phyloP scores from a whole-genome alignment of 2,888 invertebrate species.

The Drosophila limbata region DNA sequence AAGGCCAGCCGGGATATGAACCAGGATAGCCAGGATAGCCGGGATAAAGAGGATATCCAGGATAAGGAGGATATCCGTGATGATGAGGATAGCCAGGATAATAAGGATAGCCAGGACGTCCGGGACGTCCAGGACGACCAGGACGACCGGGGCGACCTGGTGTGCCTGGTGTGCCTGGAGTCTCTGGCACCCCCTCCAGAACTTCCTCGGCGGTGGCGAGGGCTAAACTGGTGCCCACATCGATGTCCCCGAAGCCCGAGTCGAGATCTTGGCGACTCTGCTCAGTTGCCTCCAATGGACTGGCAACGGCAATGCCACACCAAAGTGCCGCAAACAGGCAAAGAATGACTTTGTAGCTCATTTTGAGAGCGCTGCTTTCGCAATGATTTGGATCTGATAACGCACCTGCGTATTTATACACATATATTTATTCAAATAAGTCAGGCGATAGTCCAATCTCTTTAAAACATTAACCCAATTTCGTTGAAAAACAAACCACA shows the following conservation, averaged over 20 bases:
- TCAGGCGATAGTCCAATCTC: background rate
- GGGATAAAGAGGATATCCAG: background rate
- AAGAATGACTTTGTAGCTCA: conserved; percentile 22
- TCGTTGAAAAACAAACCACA: background rate
- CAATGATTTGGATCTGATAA: conserved; percentile 7
- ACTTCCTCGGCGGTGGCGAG: background rate
- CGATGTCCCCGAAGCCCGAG: background rate
- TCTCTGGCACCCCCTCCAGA: background rate
- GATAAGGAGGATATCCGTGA: conserved; percentile 1
- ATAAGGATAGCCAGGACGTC: background rate
- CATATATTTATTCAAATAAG: conserved; percentile 14
- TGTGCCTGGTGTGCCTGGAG: background rate
- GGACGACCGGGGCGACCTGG: background rate
- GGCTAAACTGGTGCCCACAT: background rate
- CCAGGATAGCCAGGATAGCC: background rate
- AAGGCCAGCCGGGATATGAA: background rate
- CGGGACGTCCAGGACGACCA: background rate
- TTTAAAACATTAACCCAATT: conserved; percentile 22
- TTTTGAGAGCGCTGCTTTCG: conserved; percentile 13
- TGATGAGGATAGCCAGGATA: background rate
- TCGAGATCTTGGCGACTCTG: background rate
- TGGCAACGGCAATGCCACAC: conserved; percentile 2
- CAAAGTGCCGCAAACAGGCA: conserved; percentile 20
- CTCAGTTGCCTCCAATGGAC: background rate
- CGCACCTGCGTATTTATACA: conserved; percentile 32